These are phyloP conservation scores for Cebus imitator DNA, from an alignment of 2,113 vertebrate species.

Conservation along the genomic window DNA sequence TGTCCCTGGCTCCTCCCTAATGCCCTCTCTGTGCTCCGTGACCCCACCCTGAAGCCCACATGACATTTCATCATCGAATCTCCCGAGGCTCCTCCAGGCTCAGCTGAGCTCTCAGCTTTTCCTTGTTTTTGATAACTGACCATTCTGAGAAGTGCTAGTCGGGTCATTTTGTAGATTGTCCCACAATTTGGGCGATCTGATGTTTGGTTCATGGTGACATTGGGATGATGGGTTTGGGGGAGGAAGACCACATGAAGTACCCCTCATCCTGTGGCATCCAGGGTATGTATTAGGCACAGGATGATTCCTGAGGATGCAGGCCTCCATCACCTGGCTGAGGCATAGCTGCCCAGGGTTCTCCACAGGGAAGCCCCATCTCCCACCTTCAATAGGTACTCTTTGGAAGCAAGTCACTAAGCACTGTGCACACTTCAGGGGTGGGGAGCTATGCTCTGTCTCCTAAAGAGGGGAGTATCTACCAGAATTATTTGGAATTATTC, in stretches of 20 bases:
- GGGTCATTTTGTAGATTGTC: background rate
- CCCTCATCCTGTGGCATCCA: too few species aligned
- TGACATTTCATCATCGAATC: accelerated
- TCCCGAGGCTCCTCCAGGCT: background rate
- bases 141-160: background rate
- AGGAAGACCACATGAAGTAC: background rate
- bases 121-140: background rate
- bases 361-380: background rate
- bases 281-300: background rate
- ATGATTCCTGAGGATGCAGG: accelerated
- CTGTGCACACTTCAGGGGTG: too few species aligned
- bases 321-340: too few species aligned
- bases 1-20: accelerated
- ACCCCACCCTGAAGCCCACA: too few species aligned
- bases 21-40: background rate
- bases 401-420: background rate
- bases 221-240: too few species aligned
- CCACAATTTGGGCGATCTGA: background rate
- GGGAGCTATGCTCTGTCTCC: too few species aligned
- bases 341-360: background rate
- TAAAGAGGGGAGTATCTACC: background rate
- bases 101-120: background rate
- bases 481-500: background rate
- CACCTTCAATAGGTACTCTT: background rate
- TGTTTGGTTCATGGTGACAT: background rate